Base-by-base conservation (phyloP, 2,888 invertebrate species). In the Melieria omissa region DNA sequence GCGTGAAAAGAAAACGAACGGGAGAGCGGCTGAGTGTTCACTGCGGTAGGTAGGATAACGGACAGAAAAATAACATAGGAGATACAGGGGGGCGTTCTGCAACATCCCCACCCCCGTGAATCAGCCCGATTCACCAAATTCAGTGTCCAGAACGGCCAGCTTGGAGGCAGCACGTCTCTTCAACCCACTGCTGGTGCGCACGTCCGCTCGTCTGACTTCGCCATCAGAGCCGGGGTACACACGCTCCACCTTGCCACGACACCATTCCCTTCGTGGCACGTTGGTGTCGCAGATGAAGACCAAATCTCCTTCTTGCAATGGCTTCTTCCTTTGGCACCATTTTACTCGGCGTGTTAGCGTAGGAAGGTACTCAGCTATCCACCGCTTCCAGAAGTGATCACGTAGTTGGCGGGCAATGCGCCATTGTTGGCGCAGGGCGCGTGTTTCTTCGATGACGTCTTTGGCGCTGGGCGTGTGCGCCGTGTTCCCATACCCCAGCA, bases 111-210 rank as follows among this genome's bases (percentile, higher is more conserved):
- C 29, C 29, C 29, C 29, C 29, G 29, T 29, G 2, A 29, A 29
- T 29, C 29, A 29, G 2, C 29, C 29, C 2, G 29, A 29, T 29
- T 29, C 29, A 29, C 1, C 29, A 29, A 29, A 29, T 29, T 29
- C 29, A 29, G 29, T 29, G 29, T 29, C 29, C 1, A 29, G 2
- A 29, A 29, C 1, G 29, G 29, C 29, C 29, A 29, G 29, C 29
- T 29, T 29, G 29, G 29, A 29, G 29, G 29, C 29, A 29, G 29
- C 29, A 3, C 29, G 29, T 29, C 74, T 75, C 7, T 76, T 45
- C 4, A 76, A 49, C 10, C 78, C 80, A 8, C 67, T 71, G 3
- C 62, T 73, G n/a, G 80, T 80, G 5, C 54, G 55, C 0, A 76
- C 55, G 45, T 75, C 69, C 29, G 71, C 73, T 58, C 69, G 57